phyloP scores from a whole-genome alignment of 2,888 invertebrate species.

The Brachycybe producta region DNA sequence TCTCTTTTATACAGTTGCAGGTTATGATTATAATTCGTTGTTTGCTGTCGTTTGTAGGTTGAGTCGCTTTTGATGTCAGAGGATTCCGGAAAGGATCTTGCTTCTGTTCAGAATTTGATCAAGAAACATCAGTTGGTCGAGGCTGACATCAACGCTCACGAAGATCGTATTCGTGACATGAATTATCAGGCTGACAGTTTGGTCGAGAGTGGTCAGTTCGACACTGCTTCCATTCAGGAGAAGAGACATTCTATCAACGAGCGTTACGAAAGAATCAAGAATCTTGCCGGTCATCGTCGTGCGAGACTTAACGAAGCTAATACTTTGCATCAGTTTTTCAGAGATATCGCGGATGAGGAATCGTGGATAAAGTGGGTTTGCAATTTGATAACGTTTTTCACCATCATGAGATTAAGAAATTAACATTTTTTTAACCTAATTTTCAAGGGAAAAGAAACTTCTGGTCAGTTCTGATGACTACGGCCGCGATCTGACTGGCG shows the following conservation, averaged over 20 bases:
- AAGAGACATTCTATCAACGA: constrained; percentile 92
- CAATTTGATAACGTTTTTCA: background rate
- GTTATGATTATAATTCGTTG: no score
- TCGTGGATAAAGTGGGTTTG: constrained; percentile 86
- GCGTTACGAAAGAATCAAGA: constrained; percentile 85
- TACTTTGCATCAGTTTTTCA: constrained; percentile 96
- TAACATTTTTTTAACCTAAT: background rate
- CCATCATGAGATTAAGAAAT: background rate
- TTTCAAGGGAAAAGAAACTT: constrained; percentile 77
- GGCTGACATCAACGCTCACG: constrained; percentile 94
- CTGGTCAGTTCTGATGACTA: constrained; percentile 96
- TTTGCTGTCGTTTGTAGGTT: constrained; percentile 30
- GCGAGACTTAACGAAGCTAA: constrained; percentile 89
- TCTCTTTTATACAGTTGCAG: background rate
- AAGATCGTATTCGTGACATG: constrained; percentile 87
- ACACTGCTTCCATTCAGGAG: constrained; percentile 81
- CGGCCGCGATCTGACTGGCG: constrained; percentile 93
- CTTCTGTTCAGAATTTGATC: constrained; percentile 95
- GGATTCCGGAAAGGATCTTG: constrained; percentile 94
- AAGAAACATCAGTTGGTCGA: constrained; percentile 97
- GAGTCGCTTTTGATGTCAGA: constrained; percentile 89
- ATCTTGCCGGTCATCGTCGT: constrained; percentile 80
- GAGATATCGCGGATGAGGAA: constrained; percentile 98
- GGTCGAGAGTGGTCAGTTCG: constrained; percentile 93
- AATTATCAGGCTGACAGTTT: constrained; percentile 91